phyloP scores from a whole-genome alignment of 2,888 invertebrate species.

The Drosophila fungiperda region DNA sequence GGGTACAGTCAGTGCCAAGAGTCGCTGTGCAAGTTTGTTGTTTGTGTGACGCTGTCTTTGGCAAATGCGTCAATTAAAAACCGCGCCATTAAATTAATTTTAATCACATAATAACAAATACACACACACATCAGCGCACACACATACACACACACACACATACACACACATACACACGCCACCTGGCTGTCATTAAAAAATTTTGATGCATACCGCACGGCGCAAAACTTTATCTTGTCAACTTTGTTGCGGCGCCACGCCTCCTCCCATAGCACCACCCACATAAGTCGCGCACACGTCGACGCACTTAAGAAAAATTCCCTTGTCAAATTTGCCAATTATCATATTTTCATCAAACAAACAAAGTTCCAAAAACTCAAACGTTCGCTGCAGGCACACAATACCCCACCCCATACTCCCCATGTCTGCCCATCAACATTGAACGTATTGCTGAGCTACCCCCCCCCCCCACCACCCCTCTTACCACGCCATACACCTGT shows the following conservation, averaged over 20 bases:
- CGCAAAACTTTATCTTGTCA: conserved; percentile 80
- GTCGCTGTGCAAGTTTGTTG: conserved; percentile 19
- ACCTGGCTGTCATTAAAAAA: conserved; percentile 81
- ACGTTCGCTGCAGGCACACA: conserved; percentile 50
- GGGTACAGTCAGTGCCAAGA: conserved; percentile 53
- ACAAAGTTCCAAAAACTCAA: conserved; percentile 77
- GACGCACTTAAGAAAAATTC: conserved; percentile 82
- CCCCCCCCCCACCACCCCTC: background rate
- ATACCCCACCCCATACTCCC: too few relatives aligned
- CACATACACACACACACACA: conserved; percentile 18
- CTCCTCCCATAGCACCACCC: conserved; percentile 4
- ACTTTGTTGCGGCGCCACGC: conserved; percentile 60
- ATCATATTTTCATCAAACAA: conserved; percentile 84
- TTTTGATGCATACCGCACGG: conserved; percentile 68
- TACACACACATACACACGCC: conserved; percentile 33
- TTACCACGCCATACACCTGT: conserved; percentile 42
- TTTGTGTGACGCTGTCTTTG: conserved; percentile 27
- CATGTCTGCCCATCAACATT: conserved; percentile 1
- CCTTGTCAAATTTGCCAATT: conserved; percentile 85
- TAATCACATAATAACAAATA: conserved; percentile 80
- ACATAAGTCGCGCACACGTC: conserved; percentile 50
- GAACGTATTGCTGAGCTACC: conserved; percentile 11
- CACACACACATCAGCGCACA: conserved; percentile 33
- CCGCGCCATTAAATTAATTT: conserved; percentile 81
- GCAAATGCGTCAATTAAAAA: conserved; percentile 81